Percentiles rank a stretch among this genome's conserved stretches.
phyloP scores from a whole-genome alignment of 2,797 vertebrate genomes.

The Lagorchestes hirsutus region DNA sequence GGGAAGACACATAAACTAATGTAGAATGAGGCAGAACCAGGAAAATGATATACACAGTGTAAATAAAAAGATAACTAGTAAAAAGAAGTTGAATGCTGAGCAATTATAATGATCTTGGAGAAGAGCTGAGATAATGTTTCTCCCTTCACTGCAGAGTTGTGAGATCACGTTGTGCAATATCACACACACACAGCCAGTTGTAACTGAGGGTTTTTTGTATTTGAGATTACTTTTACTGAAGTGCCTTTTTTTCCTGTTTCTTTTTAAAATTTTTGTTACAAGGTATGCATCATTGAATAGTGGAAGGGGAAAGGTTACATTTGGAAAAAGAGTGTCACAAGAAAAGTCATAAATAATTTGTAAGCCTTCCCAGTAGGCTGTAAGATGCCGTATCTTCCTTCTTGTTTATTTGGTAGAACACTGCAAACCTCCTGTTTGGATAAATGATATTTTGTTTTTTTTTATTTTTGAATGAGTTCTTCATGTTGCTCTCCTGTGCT shows the following conservation, averaged over 20 bases:
- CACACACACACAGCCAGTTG: neutral
- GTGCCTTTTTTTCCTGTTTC: neutral
- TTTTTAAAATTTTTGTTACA: neutral
- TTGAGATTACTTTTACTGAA: neutral
- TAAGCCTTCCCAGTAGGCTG: slow-evolving; percentile 67
- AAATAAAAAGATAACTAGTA: neutral
- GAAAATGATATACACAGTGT: neutral
- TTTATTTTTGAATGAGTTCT: slow-evolving; percentile 70
- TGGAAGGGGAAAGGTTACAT: neutral
- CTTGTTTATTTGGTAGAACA: slow-evolving; percentile 64
- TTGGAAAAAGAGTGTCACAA: neutral
- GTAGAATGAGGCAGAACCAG: neutral
- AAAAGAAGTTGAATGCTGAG: neutral
- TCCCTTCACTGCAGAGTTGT: neutral
- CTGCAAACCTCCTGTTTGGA: slow-evolving; percentile 65
- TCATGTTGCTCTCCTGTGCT: slow-evolving; percentile 66
- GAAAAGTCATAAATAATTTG: slow-evolving; percentile 16
- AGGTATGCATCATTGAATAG: neutral
- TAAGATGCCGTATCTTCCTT: slow-evolving; percentile 69
- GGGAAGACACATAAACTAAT: neutral
- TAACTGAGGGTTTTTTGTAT: neutral
- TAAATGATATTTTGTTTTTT: slow-evolving; percentile 62
- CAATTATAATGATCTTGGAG: neutral
- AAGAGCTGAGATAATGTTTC: neutral
- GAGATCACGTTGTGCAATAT: neutral